These are phyloP conservation scores for Heterodera carotae DNA, from an alignment of 1,140 invertebrate genomes.

Conservation along the genomic window DNA sequence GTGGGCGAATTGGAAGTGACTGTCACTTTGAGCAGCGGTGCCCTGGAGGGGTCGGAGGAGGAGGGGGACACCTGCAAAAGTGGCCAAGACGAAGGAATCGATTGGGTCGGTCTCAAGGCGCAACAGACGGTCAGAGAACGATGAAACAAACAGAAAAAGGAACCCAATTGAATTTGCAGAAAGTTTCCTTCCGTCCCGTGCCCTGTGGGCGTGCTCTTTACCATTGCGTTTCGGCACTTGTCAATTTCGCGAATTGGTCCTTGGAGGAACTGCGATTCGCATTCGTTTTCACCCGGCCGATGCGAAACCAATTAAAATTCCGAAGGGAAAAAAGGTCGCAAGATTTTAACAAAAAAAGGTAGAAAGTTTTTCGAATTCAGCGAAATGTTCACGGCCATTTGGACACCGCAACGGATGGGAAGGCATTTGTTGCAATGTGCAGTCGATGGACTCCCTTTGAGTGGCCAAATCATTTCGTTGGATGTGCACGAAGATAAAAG, in stretches of 20 bases:
- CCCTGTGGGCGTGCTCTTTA: conserved; percentile 54
- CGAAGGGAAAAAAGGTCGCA: conserved; percentile 77
- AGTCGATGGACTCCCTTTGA: conserved; percentile 57
- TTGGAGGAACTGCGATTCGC: conserved; percentile 81
- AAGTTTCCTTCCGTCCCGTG: conserved; percentile 48
- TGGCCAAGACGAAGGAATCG: background rate
- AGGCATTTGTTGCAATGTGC: conserved; percentile 78
- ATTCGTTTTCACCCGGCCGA: conserved; percentile 70
- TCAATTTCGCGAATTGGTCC: conserved; percentile 88
- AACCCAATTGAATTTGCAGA: conserved; percentile 13
- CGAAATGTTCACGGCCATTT: conserved; percentile 68
- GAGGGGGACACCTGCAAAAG: too few relatives aligned
- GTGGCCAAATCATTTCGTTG: conserved; percentile 40
- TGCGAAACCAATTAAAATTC: conserved; percentile 76
- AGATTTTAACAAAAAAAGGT: too few relatives aligned
- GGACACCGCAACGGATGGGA: conserved; percentile 87
- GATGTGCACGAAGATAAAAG: conserved; percentile 37
- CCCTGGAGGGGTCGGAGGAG: background rate
- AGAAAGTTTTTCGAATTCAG: background rate
- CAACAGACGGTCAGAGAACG: background rate
- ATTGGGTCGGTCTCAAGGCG: conserved; percentile 2
- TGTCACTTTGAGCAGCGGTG: background rate
- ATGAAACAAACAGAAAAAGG: background rate
- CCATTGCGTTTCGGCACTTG: conserved; percentile 52
- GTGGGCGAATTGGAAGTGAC: conserved; percentile 6